Percentiles rank a stretch among this genome's conserved stretches.
Conservation (phyloP, 2,113 vertebrate genomes). For the Charadrius vociferus region DNA sequence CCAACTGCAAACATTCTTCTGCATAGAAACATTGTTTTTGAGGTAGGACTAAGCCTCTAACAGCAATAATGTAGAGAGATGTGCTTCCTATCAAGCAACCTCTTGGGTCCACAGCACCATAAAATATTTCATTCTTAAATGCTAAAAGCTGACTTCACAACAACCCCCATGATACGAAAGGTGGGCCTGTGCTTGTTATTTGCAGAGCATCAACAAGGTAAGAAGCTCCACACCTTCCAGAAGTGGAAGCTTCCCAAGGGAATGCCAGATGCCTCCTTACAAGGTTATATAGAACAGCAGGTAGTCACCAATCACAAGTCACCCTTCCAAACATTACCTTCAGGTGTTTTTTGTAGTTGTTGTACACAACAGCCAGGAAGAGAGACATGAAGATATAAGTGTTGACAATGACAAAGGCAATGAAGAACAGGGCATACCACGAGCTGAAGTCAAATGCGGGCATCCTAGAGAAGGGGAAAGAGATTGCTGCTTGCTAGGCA, state of each 20-base stretch:
- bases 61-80: neutral
- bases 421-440: slow-evolving; percentile 89
- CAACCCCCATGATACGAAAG: accelerated
- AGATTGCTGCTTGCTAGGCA: neutral
- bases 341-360: slow-evolving; percentile 94
- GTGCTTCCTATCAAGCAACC: neutral
- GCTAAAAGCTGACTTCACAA: neutral
- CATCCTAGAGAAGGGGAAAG: slow-evolving; percentile 82
- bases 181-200: neutral
- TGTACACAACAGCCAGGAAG: slow-evolving; percentile 94
- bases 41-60: neutral
- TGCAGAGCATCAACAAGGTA: neutral
- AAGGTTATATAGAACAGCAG: neutral
- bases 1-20: neutral
- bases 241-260: neutral
- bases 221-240: neutral
- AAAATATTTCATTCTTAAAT: neutral
- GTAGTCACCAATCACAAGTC: neutral
- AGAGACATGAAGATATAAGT: slow-evolving; percentile 97
- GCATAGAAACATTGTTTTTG: neutral
- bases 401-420: slow-evolving; percentile 89
- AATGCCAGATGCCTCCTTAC: neutral
- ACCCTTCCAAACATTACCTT: slow-evolving; percentile 77
- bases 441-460: slow-evolving; percentile 87
- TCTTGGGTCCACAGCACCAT: neutral